A percentile compares a stretch with the other conserved stretches of the same genome.
Evolutionary conservation across 2,113 vertebrate species (phyloP).

Genomic region (Nerophis lumbriciformis): DNA sequence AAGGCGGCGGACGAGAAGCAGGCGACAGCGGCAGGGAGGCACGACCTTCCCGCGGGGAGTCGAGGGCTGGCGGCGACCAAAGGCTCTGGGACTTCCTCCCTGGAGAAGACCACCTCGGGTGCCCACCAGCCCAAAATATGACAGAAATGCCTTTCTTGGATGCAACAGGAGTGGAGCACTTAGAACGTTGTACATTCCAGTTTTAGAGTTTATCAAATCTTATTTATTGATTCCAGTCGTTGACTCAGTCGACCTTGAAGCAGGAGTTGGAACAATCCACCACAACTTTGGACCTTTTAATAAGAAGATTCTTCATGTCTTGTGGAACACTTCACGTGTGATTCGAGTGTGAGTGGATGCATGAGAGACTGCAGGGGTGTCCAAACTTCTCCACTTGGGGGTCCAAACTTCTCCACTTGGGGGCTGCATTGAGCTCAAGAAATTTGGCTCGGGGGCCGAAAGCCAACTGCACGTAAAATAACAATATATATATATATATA

Average conservation of each 20-base stretch:
- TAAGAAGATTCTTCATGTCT: slow-evolving; percentile 51
- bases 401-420: too few species aligned
- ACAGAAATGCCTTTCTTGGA: slow-evolving; percentile 49
- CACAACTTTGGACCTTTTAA: slow-evolving; percentile 64
- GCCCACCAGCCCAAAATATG: slow-evolving; percentile 52
- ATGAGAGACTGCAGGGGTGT: slow-evolving; percentile 27
- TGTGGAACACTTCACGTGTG: slow-evolving; percentile 62
- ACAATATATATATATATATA: too few species aligned
- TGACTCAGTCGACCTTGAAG: slow-evolving; percentile 42
- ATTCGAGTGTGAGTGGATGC: slow-evolving; percentile 50
- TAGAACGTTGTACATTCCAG: slow-evolving; percentile 67
- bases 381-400: too few species aligned
- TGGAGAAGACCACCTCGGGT: slow-evolving; percentile 49
- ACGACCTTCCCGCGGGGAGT: slow-evolving; percentile 47
- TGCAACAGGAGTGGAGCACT: slow-evolving; percentile 60
- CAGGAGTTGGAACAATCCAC: slow-evolving; percentile 37
- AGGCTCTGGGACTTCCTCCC: slow-evolving; percentile 40
- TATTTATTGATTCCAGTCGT: slow-evolving; percentile 60
- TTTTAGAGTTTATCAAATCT: slow-evolving; percentile 58
- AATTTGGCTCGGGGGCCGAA: too few species aligned
- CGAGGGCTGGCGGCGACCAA: slow-evolving; percentile 44
- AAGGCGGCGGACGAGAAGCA: slow-evolving; percentile 61
- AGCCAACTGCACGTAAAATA: too few species aligned
- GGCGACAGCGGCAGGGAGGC: slow-evolving; percentile 46
- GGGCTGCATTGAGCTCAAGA: too few species aligned